A percentile compares a stretch with the other conserved stretches of the same genome.
Evolutionary conservation across 2,888 invertebrate genomes (phyloP).

Genomic region (Pandemis cinnamomeana): DNA sequence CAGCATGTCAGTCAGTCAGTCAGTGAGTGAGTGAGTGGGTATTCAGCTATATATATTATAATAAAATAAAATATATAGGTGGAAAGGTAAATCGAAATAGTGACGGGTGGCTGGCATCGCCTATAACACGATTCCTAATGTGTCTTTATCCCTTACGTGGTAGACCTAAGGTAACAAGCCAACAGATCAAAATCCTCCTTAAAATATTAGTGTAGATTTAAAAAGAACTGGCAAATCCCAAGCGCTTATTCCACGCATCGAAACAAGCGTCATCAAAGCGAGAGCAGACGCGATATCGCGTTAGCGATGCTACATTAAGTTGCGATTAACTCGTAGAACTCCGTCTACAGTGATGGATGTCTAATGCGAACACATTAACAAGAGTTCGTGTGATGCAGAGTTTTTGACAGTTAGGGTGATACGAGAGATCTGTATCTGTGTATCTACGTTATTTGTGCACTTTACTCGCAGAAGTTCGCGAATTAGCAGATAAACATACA

Average conservation of each 20-base stretch:
- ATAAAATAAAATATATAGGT: too few species aligned
- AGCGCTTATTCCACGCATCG: neutral
- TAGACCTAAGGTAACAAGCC: too few species aligned
- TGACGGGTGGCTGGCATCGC: too few species aligned
- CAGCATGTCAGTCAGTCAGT: too few species aligned
- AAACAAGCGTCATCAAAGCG: neutral
- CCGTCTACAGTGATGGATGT: constrained; percentile 51
- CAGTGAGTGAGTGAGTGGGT: too few species aligned
- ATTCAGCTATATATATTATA: too few species aligned
- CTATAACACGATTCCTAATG: too few species aligned
- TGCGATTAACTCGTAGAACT: constrained; percentile 47
- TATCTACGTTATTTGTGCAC: neutral
- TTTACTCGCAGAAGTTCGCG: neutral
- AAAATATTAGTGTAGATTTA: too few species aligned
- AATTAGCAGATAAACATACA: too few species aligned
- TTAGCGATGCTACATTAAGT: constrained; percentile 56
- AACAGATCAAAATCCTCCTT: too few species aligned
- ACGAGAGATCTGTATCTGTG: neutral
- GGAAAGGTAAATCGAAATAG: too few species aligned
- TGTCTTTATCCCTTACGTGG: too few species aligned
- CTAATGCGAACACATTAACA: constrained; percentile 48
- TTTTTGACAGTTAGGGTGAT: neutral
- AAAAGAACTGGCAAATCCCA: neutral
- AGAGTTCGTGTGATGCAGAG: constrained; percentile 33
- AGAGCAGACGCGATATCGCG: constrained; percentile 16